Evolutionary conservation across 2,113 vertebrate species (phyloP).

Genomic region (Xenopus borealis): DNA sequence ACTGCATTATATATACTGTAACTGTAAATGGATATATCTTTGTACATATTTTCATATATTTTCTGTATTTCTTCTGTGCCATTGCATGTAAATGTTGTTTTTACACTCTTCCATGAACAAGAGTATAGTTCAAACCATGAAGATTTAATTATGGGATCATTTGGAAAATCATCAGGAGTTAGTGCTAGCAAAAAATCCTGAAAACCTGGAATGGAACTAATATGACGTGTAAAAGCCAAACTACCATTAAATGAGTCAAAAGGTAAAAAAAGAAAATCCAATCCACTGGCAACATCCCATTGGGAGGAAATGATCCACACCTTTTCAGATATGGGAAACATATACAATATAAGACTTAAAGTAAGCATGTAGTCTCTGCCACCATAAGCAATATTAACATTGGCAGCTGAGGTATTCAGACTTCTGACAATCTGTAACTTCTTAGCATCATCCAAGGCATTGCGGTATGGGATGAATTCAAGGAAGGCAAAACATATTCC

Average conservation of each 20-base stretch:
- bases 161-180: not conserved
- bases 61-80: not conserved
- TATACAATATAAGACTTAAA: not conserved
- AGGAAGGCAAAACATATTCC: not conserved
- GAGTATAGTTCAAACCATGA: not conserved
- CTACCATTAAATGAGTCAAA: constrained; percentile 18
- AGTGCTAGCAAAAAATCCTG: not conserved
- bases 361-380: constrained; percentile 9
- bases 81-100: not conserved
- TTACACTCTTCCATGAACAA: not conserved
- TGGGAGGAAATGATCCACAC: constrained; percentile 15
- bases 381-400: constrained; percentile 3
- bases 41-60: not conserved
- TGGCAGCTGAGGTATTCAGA: not conserved
- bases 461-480: not conserved
- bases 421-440: not conserved
- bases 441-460: not conserved
- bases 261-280: not conserved
- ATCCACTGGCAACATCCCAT: constrained; percentile 7
- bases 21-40: constrained; percentile 1
- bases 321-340: not conserved
- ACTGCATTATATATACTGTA: constrained; percentile 19
- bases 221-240: not conserved
- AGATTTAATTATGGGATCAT: not conserved
- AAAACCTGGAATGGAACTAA: not conserved